Evolutionary conservation across 2,113 vertebrate genomes (phyloP).

Genomic region (Peucedramus taeniatus): DNA sequence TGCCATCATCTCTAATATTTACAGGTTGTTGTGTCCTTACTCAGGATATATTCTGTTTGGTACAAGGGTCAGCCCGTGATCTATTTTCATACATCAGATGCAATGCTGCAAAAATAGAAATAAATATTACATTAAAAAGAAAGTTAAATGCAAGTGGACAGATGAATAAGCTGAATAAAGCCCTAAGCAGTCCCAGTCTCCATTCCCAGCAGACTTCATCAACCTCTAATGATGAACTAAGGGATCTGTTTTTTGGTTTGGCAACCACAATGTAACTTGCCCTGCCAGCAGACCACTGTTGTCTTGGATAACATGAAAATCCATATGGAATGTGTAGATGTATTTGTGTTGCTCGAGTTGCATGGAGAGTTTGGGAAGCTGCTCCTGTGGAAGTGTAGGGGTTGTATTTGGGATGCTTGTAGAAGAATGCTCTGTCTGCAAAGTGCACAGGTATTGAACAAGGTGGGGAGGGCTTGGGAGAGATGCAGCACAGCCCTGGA

Average conservation of each 20-base stretch:
- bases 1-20: not conserved
- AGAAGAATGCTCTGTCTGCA: not conserved
- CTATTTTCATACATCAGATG: not conserved
- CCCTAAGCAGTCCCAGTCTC: not conserved
- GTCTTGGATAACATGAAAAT: not conserved
- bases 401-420: not conserved
- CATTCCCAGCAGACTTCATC: not conserved
- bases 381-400: not conserved
- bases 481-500: not conserved
- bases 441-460: accelerated
- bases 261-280: not conserved
- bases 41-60: not conserved
- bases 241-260: not conserved
- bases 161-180: not conserved
- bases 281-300: not conserved
- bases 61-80: not conserved
- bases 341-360: not conserved
- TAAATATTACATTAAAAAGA: not conserved
- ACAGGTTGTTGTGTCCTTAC: not conserved
- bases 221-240: not conserved
- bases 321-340: not conserved
- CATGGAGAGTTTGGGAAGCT: not conserved
- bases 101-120: not conserved
- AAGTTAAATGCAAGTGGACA: not conserved
- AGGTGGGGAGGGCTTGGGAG: not conserved